phyloP scores from a whole-genome alignment of 2,797 vertebrate species.

The Syndactyla subalaris region DNA sequence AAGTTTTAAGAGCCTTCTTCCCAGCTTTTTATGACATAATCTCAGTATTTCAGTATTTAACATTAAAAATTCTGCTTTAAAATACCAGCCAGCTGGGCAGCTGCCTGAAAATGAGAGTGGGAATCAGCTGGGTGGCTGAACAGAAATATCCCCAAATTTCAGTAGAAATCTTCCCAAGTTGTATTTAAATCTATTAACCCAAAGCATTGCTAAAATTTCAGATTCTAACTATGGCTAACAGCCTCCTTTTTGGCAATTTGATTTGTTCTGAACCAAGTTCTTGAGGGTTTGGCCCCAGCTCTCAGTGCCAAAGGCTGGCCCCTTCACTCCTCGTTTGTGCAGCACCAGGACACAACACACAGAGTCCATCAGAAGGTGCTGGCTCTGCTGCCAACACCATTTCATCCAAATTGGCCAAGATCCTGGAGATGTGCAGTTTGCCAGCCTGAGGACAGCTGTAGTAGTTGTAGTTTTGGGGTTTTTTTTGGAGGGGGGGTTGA shows the following conservation, averaged over 20 bases:
- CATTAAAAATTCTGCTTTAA: background rate
- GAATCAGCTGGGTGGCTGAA: background rate
- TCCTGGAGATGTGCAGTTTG: background rate
- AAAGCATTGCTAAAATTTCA: background rate
- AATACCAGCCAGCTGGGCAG: background rate
- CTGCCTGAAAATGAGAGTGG: background rate
- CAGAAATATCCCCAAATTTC: background rate
- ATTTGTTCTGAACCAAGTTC: background rate
- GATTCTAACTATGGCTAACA: background rate
- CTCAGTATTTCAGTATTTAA: background rate
- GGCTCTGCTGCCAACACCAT: background rate
- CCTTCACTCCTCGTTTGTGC: background rate
- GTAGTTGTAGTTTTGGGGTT: rapidly evolving
- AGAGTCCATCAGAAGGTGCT: background rate
- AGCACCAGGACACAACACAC: background rate
- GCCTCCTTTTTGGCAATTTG: background rate
- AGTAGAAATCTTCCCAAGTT: background rate
- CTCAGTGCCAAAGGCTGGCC: background rate
- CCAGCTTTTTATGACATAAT: background rate
- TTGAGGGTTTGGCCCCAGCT: background rate
- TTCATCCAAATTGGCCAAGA: background rate
- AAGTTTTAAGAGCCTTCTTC: conserved; percentile 18
- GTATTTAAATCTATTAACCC: background rate
- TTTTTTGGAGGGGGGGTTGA: background rate
- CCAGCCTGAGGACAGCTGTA: background rate